Percentiles rank a stretch among this genome's conserved stretches.
Conservation (phyloP, 2,113 vertebrate genomes). For the Amphiprion percula region DNA sequence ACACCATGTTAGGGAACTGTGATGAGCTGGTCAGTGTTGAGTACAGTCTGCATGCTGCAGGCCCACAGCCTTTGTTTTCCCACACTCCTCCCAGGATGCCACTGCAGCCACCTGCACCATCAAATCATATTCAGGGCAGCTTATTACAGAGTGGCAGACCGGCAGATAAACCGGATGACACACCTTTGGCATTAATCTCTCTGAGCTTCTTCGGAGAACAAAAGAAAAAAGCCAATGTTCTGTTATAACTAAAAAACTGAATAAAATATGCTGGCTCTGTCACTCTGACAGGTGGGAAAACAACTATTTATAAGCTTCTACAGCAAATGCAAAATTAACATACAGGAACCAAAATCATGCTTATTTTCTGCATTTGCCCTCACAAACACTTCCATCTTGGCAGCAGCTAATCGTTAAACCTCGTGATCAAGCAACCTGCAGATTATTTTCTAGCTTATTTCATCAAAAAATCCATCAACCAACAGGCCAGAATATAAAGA, state of each 20-base stretch:
- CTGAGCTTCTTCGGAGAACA: neutral
- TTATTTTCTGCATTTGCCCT: no score
- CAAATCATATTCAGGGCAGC: neutral
- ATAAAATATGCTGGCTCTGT: no score
- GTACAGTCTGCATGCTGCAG: neutral
- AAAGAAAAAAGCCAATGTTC: neutral
- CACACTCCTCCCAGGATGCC: neutral
- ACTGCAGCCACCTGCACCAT: neutral
- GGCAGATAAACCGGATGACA: constrained; percentile 23
- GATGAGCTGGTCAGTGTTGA: neutral
- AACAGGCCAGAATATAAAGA: no score
- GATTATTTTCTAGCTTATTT: no score
- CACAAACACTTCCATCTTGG: no score
- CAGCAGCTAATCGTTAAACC: no score
- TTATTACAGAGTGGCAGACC: neutral
- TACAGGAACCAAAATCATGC: neutral
- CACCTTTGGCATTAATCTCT: constrained; percentile 10
- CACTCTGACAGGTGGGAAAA: neutral
- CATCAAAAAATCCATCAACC: no score
- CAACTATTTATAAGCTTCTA: no score
- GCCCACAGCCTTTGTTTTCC: neutral
- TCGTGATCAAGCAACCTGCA: no score
- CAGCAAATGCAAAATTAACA: neutral
- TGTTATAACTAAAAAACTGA: neutral
- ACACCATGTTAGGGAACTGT: neutral